Evolutionary conservation across 2,113 vertebrate species (phyloP).

Genomic region (Oriolus oriolus): DNA sequence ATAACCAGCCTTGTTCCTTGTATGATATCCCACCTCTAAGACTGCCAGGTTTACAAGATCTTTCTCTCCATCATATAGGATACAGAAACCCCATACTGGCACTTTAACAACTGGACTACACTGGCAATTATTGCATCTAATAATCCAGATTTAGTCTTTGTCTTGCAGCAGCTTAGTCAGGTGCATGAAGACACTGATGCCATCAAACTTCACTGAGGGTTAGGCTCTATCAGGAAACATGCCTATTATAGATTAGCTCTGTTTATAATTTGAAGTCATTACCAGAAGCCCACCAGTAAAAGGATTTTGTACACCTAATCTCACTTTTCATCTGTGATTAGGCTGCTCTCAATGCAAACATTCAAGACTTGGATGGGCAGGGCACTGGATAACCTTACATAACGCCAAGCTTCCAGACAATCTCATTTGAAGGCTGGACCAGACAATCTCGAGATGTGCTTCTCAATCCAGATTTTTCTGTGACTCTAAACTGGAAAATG

Average conservation of each 20-base stretch:
- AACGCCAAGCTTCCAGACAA: neutral
- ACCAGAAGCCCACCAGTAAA: neutral
- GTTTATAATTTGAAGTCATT: neutral
- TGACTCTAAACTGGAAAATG: neutral
- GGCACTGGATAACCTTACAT: neutral
- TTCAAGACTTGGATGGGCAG: neutral
- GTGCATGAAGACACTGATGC: rapidly evolving
- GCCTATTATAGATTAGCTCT: neutral
- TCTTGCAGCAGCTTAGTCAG: neutral
- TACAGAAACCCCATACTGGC: neutral
- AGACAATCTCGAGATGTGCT: neutral
- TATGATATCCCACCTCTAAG: neutral
- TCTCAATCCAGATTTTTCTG: neutral
- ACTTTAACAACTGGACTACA: neutral
- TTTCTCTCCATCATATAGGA: neutral
- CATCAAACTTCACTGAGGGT: neutral
- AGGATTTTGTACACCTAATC: neutral
- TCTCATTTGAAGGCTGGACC: neutral
- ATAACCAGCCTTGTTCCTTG: neutral
- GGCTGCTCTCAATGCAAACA: neutral
- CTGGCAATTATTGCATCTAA: neutral
- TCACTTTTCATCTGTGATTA: neutral
- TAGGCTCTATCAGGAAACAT: neutral
- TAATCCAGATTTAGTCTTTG: neutral
- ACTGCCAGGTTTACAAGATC: neutral